phyloP scores from a whole-genome alignment of 1,140 invertebrate genomes.

The Neodiprion pinetum region DNA sequence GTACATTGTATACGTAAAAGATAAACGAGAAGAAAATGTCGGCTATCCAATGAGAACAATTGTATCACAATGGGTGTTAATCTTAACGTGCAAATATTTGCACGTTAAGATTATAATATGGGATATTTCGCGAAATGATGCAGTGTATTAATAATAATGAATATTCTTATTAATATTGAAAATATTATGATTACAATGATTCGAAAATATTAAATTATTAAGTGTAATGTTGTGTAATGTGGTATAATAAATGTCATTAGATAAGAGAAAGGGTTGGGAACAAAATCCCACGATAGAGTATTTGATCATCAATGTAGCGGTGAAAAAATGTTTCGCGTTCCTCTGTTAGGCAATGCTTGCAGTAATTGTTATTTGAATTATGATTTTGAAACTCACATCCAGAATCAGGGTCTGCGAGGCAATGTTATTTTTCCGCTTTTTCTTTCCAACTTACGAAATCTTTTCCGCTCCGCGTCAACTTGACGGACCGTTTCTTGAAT shows the following conservation, averaged over 20 bases:
- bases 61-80: neutral
- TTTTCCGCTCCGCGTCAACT: too few species aligned
- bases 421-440: too few species aligned
- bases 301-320: too few species aligned
- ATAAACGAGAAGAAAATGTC: slow-evolving; percentile 3
- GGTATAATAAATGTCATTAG: slow-evolving; percentile 63
- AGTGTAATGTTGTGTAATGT: slow-evolving; percentile 59
- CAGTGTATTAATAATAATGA: neutral
- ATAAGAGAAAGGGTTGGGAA: slow-evolving; percentile 26
- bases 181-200: slow-evolving; percentile 10
- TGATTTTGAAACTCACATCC: too few species aligned
- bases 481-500: too few species aligned
- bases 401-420: too few species aligned
- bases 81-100: neutral
- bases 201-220: slow-evolving; percentile 57
- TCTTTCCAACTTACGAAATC: too few species aligned
- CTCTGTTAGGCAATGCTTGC: too few species aligned
- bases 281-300: too few species aligned
- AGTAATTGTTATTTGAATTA: too few species aligned
- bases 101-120: neutral
- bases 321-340: too few species aligned
- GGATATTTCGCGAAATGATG: slow-evolving; percentile 15
- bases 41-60: neutral
- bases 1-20: neutral
- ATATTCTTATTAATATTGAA: neutral